Base-by-base conservation (phyloP, 2,888 invertebrate genomes). In the Hydropsyche betteni region DNA sequence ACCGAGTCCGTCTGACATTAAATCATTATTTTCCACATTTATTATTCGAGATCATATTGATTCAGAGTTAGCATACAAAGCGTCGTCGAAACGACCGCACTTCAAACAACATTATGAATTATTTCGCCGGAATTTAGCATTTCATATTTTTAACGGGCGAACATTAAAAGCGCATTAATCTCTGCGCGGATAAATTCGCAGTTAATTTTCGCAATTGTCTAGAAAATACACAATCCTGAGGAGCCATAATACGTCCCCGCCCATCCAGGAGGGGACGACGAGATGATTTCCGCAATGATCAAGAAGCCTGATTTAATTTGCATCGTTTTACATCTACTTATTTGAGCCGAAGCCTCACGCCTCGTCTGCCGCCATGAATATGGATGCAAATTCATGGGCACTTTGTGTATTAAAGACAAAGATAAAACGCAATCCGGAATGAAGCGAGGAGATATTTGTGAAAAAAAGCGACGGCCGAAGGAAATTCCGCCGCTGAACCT, bases 301-400 rank as follows among this genome's bases (percentile, higher is more conserved):
- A 72, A 72, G 72, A 72, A 58, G 38, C 16, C 53, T 55, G 69
- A 74, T 76, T 74, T 69, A 74, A 76, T 76, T 76, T 76, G 76
- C 76, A 76, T 76, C 64, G 51, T 64, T 76, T 74, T 76, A 69
- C 74, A 76, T 76, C 53, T 72, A 36, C 53, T 72, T 70, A 70
- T 74, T 73, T 52, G 16, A 12, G 36, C 51, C 33, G 75, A 61
- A 61, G 51, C 51, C 33, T 44, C 52, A 24, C 52, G 64, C 50
- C 68, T 75, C 33, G 10, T 5, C 52, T 14, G 50, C 53, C 68
- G 34, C 36, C 52, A 76, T 76, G 76, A 76, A 76, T 76, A 76
- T 76, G 76, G 68, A 76, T 68, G 14, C 8, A 34, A n/a, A 72
- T 72, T 72, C 72, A 72, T 72, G 55, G 52, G 52, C 53, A 36